phyloP scores from a whole-genome alignment of 2,797 vertebrate genomes.

The Mareca penelope region DNA sequence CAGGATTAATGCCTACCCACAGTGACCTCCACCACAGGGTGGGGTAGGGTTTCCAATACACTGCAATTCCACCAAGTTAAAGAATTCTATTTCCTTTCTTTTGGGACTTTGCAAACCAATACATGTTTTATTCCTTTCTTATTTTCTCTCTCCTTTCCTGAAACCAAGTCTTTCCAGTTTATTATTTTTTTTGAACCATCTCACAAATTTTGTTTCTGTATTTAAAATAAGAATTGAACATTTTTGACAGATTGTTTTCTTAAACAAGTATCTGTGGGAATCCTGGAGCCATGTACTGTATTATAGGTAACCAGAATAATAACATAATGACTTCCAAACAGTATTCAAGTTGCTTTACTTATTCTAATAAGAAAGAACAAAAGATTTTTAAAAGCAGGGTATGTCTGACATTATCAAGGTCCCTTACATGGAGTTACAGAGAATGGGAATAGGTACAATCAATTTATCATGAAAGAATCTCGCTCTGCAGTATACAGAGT shows the following conservation, averaged over 20 bases:
- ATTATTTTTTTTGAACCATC: not conserved
- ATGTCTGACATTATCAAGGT: conserved; percentile 54
- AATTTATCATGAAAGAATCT: conserved; percentile 60
- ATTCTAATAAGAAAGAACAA: conserved; percentile 65
- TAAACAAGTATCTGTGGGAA: conserved; percentile 50
- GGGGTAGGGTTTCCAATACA: not conserved
- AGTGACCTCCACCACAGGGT: not conserved
- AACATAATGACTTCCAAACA: conserved; percentile 35
- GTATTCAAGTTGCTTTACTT: conserved; percentile 37
- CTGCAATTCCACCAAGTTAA: not conserved
- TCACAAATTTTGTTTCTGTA: conserved; percentile 2
- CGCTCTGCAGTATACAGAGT: not conserved
- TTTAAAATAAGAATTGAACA: conserved; percentile 46
- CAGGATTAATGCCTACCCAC: not conserved
- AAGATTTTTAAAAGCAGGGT: conserved; percentile 64
- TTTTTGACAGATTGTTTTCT: conserved; percentile 59
- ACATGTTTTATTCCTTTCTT: not conserved
- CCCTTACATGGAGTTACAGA: conserved; percentile 25
- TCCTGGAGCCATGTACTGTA: conserved; percentile 16
- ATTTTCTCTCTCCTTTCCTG: not conserved
- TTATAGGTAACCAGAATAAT: conserved; percentile 47
- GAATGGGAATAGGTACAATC: conserved; percentile 38
- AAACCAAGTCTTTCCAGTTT: conserved; percentile 20
- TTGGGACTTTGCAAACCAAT: not conserved
- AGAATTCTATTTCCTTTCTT: not conserved